Conservation (phyloP, 2,113 vertebrate genomes). For the Hypocryptadius cinnamomeus region DNA sequence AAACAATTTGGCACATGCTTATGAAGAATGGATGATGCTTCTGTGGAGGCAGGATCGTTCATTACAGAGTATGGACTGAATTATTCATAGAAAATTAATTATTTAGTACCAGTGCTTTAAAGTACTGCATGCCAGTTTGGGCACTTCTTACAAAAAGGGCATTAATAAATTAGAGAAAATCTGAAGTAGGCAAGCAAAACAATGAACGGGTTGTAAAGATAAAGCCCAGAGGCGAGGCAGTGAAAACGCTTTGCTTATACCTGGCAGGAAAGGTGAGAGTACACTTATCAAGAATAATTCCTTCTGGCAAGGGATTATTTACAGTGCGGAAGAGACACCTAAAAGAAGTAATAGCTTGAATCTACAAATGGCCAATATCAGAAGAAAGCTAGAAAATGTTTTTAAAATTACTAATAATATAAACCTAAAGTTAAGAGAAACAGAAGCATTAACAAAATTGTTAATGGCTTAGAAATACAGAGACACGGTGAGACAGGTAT, state of each 20-base stretch:
- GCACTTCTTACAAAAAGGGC: slow-evolving; percentile 12
- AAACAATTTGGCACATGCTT: not conserved
- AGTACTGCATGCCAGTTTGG: not conserved
- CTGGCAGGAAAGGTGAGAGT: not conserved
- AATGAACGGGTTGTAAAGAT: not conserved
- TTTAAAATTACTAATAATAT: not conserved
- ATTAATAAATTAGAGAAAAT: slow-evolving; percentile 31
- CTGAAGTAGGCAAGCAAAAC: slow-evolving; percentile 3
- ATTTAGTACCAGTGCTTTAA: slow-evolving; percentile 25
- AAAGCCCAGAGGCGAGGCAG: not conserved
- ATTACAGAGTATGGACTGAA: not conserved
- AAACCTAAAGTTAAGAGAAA: not conserved
- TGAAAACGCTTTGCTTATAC: not conserved
- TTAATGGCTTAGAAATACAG: not conserved
- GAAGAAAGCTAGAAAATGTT: not conserved
- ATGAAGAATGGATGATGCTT: not conserved
- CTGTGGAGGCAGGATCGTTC: not conserved
- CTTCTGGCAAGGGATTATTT: slow-evolving; percentile 6
- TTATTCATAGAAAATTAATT: slow-evolving; percentile 53
- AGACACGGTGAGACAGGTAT: not conserved
- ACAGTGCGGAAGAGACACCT: not conserved
- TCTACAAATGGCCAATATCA: not conserved
- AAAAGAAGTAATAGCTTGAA: not conserved
- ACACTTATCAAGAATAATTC: not conserved
- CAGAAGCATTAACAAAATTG: not conserved